phyloP scores from a whole-genome alignment of 2,888 invertebrate genomes.

The Phyllotreta striolata region DNA sequence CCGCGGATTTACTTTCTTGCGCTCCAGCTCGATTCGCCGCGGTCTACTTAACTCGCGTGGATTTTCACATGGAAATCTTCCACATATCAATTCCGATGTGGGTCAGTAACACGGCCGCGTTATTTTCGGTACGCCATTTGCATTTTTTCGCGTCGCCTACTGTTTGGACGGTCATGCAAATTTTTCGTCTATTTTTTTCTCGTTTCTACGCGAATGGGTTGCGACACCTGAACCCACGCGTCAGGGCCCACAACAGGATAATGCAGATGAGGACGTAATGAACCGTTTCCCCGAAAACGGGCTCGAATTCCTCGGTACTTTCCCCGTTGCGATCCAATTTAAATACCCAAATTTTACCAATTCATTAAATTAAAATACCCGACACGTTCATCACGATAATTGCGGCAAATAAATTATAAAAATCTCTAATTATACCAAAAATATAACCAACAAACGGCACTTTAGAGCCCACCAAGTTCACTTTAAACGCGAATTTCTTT shows the following conservation, averaged over 20 bases:
- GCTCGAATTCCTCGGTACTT: constrained; percentile 30
- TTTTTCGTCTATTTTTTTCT: constrained; percentile 14
- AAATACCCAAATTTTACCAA: too few relatives aligned
- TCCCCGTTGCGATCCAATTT: constrained; percentile 31
- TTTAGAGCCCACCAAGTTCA: too few relatives aligned
- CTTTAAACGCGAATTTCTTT: too few relatives aligned
- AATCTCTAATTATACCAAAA: too few relatives aligned
- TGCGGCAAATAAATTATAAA: constrained; percentile 1
- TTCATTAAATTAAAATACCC: too few relatives aligned
- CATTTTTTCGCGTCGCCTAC: constrained; percentile 25
- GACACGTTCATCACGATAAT: too few relatives aligned
- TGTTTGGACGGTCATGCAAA: constrained; percentile 17
- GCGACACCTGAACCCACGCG: constrained; percentile 31
- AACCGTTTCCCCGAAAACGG: constrained; percentile 33
- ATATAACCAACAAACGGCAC: neutral
- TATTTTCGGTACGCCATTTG: constrained; percentile 24
- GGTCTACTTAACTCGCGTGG: constrained; percentile 33
- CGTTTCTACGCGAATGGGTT: constrained; percentile 24
- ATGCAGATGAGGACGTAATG: constrained; percentile 34
- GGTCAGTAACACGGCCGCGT: constrained; percentile 34
- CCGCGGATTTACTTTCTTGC: constrained; percentile 25
- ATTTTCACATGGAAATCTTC: constrained; percentile 25
- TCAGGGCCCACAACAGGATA: constrained; percentile 35
- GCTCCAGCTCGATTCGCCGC: constrained; percentile 24
- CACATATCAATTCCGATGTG: constrained; percentile 29